Base-by-base conservation (phyloP, 2,797 vertebrate genomes). In the Cuculus canorus region DNA sequence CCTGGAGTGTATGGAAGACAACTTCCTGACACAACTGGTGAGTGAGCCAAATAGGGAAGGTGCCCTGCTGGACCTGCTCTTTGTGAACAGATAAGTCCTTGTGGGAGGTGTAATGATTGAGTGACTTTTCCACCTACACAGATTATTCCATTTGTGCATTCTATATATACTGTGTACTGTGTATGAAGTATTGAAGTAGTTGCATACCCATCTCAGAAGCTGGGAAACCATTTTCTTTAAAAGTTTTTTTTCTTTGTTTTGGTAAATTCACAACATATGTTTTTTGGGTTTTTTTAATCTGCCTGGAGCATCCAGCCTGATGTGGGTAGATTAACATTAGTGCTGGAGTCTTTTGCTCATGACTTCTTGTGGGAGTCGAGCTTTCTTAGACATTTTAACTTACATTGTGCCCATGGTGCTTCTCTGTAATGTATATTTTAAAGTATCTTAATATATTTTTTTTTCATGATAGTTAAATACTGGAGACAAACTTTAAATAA, bases 261-360 rank as follows among this genome's bases (percentile, higher is more conserved):
- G 48, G 72, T 87, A 86, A 92, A 95, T 82, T 91, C 65, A 53
- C 13, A 90, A 41, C 45, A 59, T 93, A 60, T 22, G 35, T n/a
- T n/a, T n/a, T n/a, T n/a, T n/a, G n/a, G n/a, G 59, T 91, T 95
- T 92, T 83, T 70, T 93, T 63, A 72, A 73, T 87, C 87, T 96
- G 35, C 59, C 84, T 90, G 66, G 39, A 88, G 79, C 88, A 93
- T 88, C 88, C 68, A 69, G 53, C 32, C 16, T 92, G 81, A 82
- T 77, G 77, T 86, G 61, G 32, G 77, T 88, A 86, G 64, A 85
- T 78, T 94, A 93, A 56, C 45, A 56, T 64, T 72, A 92, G 35
- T 82, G 47, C 57, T 77, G 88, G 70, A 95, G 56, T 86, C 69
- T 89, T 91, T 90, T 91, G 60, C 78, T 97, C 39, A 23, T n/a